Evolutionary conservation across 2,113 vertebrate species (phyloP).

Genomic region (Amazona vittata): DNA sequence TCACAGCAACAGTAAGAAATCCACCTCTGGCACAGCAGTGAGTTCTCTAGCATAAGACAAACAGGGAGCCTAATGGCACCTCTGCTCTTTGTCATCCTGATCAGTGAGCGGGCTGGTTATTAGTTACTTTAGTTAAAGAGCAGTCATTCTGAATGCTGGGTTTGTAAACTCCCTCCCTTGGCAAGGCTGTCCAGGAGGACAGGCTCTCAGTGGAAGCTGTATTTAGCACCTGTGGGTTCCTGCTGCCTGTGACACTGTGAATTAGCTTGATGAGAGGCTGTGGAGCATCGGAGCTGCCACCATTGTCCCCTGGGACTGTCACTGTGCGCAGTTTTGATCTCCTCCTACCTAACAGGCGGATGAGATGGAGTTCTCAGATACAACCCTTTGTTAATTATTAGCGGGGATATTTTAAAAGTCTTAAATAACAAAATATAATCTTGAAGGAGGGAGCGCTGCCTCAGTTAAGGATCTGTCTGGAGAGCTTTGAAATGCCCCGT

Average conservation of each 20-base stretch:
- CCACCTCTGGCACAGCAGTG: background rate
- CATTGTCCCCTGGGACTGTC: background rate
- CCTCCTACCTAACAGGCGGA: conserved; percentile 35
- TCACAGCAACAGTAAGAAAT: background rate
- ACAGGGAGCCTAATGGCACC: background rate
- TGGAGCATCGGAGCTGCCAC: background rate
- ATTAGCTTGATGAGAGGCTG: background rate
- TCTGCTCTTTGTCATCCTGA: background rate
- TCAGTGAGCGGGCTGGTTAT: background rate
- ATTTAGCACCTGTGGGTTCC: background rate
- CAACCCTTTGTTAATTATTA: conserved; percentile 21
- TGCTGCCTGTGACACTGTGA: background rate
- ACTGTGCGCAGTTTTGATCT: background rate
- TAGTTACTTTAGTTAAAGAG: background rate
- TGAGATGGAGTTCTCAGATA: conserved; percentile 30
- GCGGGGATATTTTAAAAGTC: background rate
- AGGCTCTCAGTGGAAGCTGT: background rate
- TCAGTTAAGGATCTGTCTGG: conserved; percentile 62
- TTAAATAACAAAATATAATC: background rate
- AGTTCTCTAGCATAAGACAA: background rate
- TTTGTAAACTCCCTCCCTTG: background rate
- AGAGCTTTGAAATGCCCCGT: conserved; percentile 61
- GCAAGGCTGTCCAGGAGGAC: background rate
- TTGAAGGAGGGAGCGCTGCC: background rate
- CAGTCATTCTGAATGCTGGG: accelerated